Percentiles rank a stretch among this genome's conserved stretches.
These are phyloP conservation scores for Callipepla squamata DNA, from an alignment of 2,113 vertebrate species.

Conservation along the genomic window DNA sequence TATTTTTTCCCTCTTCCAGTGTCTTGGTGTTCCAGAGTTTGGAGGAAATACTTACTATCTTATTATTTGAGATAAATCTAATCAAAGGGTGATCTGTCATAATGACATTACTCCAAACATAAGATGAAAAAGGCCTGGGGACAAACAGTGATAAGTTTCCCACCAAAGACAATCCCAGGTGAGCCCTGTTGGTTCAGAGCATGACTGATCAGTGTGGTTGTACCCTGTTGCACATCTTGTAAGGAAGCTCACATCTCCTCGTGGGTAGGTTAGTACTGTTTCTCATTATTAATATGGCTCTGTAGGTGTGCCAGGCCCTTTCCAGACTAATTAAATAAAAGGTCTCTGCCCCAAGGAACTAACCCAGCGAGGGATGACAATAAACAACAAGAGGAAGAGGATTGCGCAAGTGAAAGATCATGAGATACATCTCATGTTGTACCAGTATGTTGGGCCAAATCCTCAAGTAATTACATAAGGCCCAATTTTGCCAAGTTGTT, in stretches of 20 bases:
- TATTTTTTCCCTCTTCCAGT: conserved; percentile 8
- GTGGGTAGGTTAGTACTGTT: conserved; percentile 56
- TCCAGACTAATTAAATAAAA: conserved; percentile 71
- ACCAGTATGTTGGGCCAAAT: conserved; percentile 64
- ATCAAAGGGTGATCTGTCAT: conserved; percentile 16
- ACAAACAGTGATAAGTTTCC: neutral
- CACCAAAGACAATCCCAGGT: neutral
- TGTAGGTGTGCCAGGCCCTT: conserved; percentile 62
- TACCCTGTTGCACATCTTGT: conserved; percentile 17
- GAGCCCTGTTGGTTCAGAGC: neutral
- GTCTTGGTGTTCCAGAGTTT: conserved; percentile 32
- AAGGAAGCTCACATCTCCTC: conserved; percentile 50
- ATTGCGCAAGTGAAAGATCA: conserved; percentile 61
- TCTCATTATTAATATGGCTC: conserved; percentile 67
- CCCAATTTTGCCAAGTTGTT: conserved; percentile 64
- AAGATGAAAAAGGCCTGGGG: neutral
- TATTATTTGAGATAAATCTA: conserved; percentile 61
- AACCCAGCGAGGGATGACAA: conserved; percentile 63
- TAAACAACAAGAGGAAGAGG: conserved; percentile 69
- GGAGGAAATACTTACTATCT: conserved; percentile 9
- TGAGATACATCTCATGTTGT: conserved; percentile 66
- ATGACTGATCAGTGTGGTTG: neutral
- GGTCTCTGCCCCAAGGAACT: conserved; percentile 70
- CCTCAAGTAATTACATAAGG: conserved; percentile 69
- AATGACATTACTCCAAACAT: neutral